These are phyloP conservation scores for Drosophila macrospina DNA, from an alignment of 2,888 invertebrate species.

Conservation along the genomic window DNA sequence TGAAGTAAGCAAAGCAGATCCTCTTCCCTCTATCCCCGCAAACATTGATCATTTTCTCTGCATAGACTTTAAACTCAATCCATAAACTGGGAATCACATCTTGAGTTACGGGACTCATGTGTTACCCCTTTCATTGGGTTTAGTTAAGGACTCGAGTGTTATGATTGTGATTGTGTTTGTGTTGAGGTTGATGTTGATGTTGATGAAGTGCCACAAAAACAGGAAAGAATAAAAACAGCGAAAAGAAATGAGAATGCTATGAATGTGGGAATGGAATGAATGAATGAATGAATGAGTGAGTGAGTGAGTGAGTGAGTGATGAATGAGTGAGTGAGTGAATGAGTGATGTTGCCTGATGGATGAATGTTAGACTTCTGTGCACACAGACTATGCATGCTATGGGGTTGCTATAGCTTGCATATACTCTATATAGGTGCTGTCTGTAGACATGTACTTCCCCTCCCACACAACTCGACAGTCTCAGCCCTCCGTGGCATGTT, in stretches of 20 bases:
- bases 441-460: background rate
- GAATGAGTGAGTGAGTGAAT: constrained; percentile 59
- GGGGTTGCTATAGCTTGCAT: constrained; percentile 14
- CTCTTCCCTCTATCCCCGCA: too few species aligned
- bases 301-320: constrained; percentile 58
- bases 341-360: constrained; percentile 61
- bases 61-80: background rate
- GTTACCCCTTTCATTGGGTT: constrained; percentile 9
- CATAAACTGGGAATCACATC: background rate
- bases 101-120: background rate
- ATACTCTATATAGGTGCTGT: constrained; percentile 24
- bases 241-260: constrained; percentile 29
- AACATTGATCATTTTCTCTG: too few species aligned
- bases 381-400: constrained; percentile 4
- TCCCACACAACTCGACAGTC: background rate
- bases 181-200: constrained; percentile 48
- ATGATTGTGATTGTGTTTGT: constrained; percentile 54
- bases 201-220: constrained; percentile 60
- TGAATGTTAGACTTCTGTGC: constrained; percentile 38
- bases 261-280: too few species aligned
- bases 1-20: too few species aligned
- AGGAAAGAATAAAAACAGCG: constrained; percentile 31
- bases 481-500: constrained; percentile 13
- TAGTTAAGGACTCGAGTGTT: constrained; percentile 40
- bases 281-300: too few species aligned